A percentile compares a stretch with the other conserved stretches of the same genome.
Conservation (phyloP, 2,888 invertebrate genomes). For the Drosophila rellima region DNA sequence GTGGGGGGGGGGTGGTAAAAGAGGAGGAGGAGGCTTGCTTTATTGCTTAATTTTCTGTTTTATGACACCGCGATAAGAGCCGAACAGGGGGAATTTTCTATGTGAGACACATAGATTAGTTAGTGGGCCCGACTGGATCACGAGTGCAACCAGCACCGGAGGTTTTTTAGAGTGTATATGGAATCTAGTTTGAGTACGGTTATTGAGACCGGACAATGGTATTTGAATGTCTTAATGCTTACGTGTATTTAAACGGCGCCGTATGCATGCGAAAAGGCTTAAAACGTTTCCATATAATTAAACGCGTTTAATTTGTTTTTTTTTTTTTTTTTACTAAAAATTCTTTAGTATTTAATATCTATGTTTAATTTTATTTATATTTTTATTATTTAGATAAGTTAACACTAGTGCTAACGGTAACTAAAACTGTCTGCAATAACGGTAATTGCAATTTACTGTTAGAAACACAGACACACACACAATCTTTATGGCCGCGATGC, state of each 20-base stretch:
- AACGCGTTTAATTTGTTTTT: neutral
- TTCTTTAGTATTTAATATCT: too few relatives aligned
- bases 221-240: too few relatives aligned
- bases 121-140: constrained; percentile 56
- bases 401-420: constrained; percentile 1
- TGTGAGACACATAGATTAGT: constrained; percentile 42
- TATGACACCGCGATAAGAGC: constrained; percentile 65
- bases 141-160: constrained; percentile 27
- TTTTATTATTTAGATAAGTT: too few relatives aligned
- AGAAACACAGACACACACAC: neutral
- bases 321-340: neutral
- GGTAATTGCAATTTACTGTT: constrained; percentile 23
- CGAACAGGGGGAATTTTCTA: constrained; percentile 47
- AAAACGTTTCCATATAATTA: neutral
- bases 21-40: constrained; percentile 34
- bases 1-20: neutral
- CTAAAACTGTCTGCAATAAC: neutral
- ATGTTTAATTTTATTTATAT: too few relatives aligned
- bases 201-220: neutral
- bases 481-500: constrained; percentile 73
- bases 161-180: neutral
- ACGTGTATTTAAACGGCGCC: constrained; percentile 70
- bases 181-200: neutral
- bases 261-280: constrained; percentile 64
- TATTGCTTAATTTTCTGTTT: constrained; percentile 69